Base-by-base conservation (phyloP, 2,113 vertebrate species). In the Microcebus tavaratra region DNA sequence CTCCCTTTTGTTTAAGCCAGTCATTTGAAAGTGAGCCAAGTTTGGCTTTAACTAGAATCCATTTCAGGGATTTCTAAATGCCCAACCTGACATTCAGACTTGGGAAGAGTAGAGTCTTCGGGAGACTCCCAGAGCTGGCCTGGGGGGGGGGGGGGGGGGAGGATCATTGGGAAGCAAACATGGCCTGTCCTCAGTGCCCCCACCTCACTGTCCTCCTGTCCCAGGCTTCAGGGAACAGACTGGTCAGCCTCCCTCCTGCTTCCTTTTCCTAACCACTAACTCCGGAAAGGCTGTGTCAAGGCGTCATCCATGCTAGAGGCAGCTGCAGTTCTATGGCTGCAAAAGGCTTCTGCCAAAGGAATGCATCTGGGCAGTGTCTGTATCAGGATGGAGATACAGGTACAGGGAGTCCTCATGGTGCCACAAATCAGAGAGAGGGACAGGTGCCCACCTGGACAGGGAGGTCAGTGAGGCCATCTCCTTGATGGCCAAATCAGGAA, bases 21-120 rank as follows among this genome's bases (percentile, higher is more conserved):
- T 21, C 55, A 31, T 80, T 88, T 91, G 78, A 85, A 88, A 90
- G 61, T 81, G 53, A 95, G 67, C 65, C 59, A 92, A 75, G 78
- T 97, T 96, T 65, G 17, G 10, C 90, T 97, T 94, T 89, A 91
- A 93, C 94, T 96, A 91, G 82, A 96, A 85, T 82, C 29, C 3
- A 94, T 88, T 92, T 63, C 61, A 29, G 27, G 25, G 27, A 63
- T 63, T 63, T 63, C 61, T 27, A 29, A 29, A 63, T 63, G 81
- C 27, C 14, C 14, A 13, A 3, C 42, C 36, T 84, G 80, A 50
- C 23, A 73, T 45, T 45, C 88, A 55, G 50, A 57, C 10, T 48
- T 86, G 6, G 9, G 1, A 57, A 36, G 5, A 79, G n/a, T 2
- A 1, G 31, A 59, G 45, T 18, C 12, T 82, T 36, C 6, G 8